These are phyloP conservation scores for Gymnodraco acuticeps DNA, from an alignment of 2,797 vertebrate genomes.

Conservation along the genomic window DNA sequence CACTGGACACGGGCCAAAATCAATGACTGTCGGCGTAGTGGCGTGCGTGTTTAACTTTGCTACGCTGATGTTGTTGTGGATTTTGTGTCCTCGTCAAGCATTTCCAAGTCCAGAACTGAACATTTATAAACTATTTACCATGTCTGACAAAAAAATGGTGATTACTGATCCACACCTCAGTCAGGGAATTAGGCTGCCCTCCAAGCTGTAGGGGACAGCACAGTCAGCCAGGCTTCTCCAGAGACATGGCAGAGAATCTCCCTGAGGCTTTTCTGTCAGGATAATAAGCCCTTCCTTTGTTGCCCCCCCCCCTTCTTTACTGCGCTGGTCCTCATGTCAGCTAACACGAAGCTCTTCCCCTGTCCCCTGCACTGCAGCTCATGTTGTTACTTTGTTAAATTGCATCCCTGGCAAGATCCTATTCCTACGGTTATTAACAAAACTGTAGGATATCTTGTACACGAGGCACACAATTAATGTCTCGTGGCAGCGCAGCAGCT, in stretches of 20 bases:
- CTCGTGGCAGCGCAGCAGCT: constrained; percentile 43
- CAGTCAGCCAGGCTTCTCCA: constrained; percentile 42
- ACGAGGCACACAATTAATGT: constrained; percentile 48
- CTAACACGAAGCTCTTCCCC: constrained; percentile 24
- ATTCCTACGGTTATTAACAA: constrained; percentile 49
- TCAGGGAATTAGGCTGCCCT: constrained; percentile 39
- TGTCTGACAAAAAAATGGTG: constrained; percentile 24
- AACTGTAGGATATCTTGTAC: constrained; percentile 32
- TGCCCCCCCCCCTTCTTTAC: neutral
- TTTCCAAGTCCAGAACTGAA: constrained; percentile 12
- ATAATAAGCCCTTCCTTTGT: constrained; percentile 50
- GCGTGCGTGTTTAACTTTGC: constrained; percentile 40
- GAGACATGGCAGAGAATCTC: constrained; percentile 51
- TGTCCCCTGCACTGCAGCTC: constrained; percentile 39
- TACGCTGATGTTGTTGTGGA: constrained; percentile 10
- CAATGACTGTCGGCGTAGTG: constrained; percentile 60
- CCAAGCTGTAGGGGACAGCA: constrained; percentile 40
- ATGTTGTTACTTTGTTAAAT: constrained; percentile 46
- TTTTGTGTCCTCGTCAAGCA: constrained; percentile 17
- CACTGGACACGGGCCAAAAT: constrained; percentile 66
- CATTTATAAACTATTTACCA: neutral
- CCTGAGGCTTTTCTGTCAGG: constrained; percentile 32
- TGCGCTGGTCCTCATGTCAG: constrained; percentile 29
- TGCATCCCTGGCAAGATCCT: constrained; percentile 44
- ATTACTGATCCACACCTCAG: constrained; percentile 38